A percentile compares a stretch with the other conserved stretches of the same genome.
Evolutionary conservation across 2,888 invertebrate genomes (phyloP).

Genomic region (Trypoxylon attenuatum): DNA sequence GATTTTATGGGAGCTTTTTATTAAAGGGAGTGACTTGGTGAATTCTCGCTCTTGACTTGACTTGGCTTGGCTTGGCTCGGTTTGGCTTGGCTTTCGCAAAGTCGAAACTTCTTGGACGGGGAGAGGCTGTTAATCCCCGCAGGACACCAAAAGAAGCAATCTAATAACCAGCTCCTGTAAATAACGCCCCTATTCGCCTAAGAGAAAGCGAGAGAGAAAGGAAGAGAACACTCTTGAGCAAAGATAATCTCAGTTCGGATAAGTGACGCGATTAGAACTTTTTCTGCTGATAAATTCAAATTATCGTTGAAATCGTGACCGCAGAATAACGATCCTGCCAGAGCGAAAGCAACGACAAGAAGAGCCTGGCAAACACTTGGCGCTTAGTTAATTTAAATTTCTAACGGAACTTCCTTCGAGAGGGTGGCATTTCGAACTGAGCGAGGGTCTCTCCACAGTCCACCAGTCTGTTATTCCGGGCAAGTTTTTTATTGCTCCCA

Average conservation of each 20-base stretch:
- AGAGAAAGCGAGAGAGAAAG: neutral
- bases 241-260: neutral
- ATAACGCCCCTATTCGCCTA: neutral
- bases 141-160: constrained; percentile 3
- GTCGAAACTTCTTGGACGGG: neutral
- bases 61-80: constrained; percentile 1
- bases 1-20: constrained; percentile 27
- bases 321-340: neutral
- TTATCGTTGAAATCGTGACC: constrained; percentile 5
- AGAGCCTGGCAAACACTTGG: neutral
- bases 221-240: neutral
- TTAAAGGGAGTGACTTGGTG: neutral
- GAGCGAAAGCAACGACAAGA: neutral
- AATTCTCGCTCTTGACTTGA: neutral
- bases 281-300: constrained; percentile 11
- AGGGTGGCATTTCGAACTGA: neutral
- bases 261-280: neutral
- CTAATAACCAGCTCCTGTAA: constrained; percentile 8
- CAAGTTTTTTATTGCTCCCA: neutral
- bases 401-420: neutral
- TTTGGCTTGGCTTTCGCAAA: constrained; percentile 4
- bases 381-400: neutral
- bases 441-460: neutral
- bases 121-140: constrained; percentile 7
- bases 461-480: neutral